Evolutionary conservation across 2,113 vertebrate species (phyloP).

Genomic region (Catharus fuscescens): DNA sequence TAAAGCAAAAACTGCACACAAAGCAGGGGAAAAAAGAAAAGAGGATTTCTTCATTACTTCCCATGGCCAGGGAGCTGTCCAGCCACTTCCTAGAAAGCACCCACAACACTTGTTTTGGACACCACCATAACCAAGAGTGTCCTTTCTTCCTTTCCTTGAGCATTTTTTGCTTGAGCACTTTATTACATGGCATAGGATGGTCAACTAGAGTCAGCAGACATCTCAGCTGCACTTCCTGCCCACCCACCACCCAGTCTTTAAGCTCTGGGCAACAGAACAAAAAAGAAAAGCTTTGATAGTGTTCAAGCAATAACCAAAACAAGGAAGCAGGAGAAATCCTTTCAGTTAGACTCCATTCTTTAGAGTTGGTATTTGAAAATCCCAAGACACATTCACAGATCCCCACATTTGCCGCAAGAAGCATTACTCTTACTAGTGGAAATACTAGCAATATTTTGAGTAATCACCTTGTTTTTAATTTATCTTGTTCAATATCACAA

Average conservation of each 20-base stretch:
- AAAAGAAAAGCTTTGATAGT: neutral
- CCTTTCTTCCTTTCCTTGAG: neutral
- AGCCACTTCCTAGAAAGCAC: neutral
- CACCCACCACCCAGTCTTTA: neutral
- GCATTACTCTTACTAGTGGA: neutral
- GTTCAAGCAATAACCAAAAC: neutral
- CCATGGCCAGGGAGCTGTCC: neutral
- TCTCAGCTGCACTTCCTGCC: neutral
- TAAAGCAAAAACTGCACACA: neutral
- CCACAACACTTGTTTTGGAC: neutral
- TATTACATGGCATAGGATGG: neutral
- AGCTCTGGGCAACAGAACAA: neutral
- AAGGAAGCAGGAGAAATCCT: neutral
- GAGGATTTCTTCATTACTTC: neutral
- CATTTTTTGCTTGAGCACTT: neutral
- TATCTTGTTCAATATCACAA: neutral
- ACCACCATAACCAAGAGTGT: neutral
- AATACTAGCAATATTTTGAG: neutral
- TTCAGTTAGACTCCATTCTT: neutral
- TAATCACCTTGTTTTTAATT: neutral
- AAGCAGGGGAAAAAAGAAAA: fast-evolving
- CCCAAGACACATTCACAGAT: neutral
- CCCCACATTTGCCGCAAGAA: neutral
- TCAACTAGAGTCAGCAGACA: neutral
- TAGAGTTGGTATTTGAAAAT: neutral